phyloP scores from a whole-genome alignment of 1,140 invertebrate species.

The Sinella curviseta region DNA sequence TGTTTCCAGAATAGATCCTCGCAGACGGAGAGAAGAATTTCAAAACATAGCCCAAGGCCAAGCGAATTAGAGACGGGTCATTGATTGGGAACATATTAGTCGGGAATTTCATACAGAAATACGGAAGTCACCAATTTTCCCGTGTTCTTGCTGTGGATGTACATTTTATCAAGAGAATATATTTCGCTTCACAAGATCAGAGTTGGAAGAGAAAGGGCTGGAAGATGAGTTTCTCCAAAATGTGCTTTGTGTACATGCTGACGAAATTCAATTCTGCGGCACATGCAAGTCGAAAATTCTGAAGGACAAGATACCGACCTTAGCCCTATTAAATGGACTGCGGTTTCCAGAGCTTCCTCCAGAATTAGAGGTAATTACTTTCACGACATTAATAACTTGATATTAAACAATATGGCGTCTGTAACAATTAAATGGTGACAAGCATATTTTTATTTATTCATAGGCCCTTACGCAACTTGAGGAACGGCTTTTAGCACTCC shows the following conservation, averaged over 20 bases:
- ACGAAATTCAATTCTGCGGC: no score
- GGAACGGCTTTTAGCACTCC: slow-evolving; percentile 27
- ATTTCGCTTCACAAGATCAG: background rate
- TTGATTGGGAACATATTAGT: background rate
- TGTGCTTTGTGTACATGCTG: background rate
- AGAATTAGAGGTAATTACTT: background rate
- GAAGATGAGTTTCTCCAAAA: background rate
- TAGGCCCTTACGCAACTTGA: background rate
- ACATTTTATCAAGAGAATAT: slow-evolving; percentile 9
- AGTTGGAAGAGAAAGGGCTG: background rate
- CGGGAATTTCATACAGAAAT: slow-evolving; percentile 7
- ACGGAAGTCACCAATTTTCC: slow-evolving; percentile 1
- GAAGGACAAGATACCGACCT: no score
- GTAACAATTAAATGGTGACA: no score
- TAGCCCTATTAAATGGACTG: no score
- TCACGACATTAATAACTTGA: background rate
- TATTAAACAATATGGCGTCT: background rate
- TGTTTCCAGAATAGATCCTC: no score
- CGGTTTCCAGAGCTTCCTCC: background rate
- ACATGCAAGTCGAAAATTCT: no score
- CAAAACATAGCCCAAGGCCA: no score
- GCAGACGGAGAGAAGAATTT: no score
- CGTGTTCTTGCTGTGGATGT: slow-evolving; percentile 33
- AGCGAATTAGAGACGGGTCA: background rate
- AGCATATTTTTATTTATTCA: background rate